A percentile compares a stretch with the other conserved stretches of the same genome.
Conservation (phyloP, 1,140 invertebrate species). For the Globodera rostochiensis region DNA sequence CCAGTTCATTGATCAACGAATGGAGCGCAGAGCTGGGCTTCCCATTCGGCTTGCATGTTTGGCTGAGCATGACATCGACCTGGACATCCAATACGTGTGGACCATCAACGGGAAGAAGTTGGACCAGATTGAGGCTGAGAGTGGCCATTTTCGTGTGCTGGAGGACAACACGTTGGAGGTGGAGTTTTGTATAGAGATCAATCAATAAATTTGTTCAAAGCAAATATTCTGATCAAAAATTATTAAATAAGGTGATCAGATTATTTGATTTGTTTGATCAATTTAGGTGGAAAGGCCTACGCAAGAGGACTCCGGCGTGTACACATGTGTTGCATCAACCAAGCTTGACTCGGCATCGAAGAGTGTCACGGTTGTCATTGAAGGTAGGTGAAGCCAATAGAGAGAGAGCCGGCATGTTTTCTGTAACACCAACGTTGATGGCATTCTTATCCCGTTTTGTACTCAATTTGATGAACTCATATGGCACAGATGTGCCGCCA, state of each 20-base stretch:
- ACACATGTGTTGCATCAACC: conserved; percentile 90
- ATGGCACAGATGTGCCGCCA: conserved; percentile 79
- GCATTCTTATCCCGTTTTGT: too few species aligned
- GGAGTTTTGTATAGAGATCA: too few species aligned
- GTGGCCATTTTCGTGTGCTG: conserved; percentile 49
- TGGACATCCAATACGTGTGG: conserved; percentile 83
- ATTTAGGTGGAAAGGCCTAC: conserved; percentile 79
- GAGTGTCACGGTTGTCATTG: conserved; percentile 85
- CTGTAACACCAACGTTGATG: not conserved
- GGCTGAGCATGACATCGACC: conserved; percentile 80
- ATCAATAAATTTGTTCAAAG: too few species aligned
- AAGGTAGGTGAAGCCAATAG: conserved; percentile 70
- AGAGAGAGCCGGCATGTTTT: not conserved
- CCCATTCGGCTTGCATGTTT: conserved; percentile 79
- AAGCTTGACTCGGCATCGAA: conserved; percentile 81
- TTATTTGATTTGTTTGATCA: not conserved
- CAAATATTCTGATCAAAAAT: too few species aligned
- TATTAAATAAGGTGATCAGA: too few species aligned
- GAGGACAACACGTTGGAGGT: conserved; percentile 87
- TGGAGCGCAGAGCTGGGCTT: conserved; percentile 72
- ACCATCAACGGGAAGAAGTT: conserved; percentile 68
- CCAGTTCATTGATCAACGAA: conserved; percentile 47
- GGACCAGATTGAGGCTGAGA: not conserved
- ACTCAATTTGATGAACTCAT: too few species aligned
- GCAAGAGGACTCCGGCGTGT: conserved; percentile 89